Conservation (phyloP, 2,888 invertebrate genomes). For the Cheilosia variabilis region DNA sequence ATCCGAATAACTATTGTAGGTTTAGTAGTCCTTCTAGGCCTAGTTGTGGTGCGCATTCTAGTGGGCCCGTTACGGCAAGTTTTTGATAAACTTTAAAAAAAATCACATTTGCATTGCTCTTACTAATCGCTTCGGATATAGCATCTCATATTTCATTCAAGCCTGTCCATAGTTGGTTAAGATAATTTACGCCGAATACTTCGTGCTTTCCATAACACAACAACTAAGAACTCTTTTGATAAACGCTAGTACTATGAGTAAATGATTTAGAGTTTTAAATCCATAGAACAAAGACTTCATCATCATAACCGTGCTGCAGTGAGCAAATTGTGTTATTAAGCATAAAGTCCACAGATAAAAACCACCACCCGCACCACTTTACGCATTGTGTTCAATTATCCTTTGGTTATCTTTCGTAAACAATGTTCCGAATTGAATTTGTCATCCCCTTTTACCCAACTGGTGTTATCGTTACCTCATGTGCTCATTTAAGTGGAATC, state of each 20-base stretch:
- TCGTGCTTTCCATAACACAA: too few species aligned
- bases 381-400: conserved; percentile 4
- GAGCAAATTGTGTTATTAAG: conserved; percentile 34
- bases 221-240: too few species aligned
- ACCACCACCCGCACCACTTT: background rate
- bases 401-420: background rate
- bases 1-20: background rate
- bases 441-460: conserved; percentile 7
- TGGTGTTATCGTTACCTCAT: conserved; percentile 11
- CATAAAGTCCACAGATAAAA: conserved; percentile 41
- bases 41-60: too few species aligned
- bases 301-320: background rate
- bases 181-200: too few species aligned
- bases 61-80: too few species aligned
- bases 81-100: too few species aligned
- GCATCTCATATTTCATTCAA: too few species aligned
- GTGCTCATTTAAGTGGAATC: conserved; percentile 48
- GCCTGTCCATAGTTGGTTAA: too few species aligned
- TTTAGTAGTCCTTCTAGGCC: too few species aligned
- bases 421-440: conserved; percentile 28
- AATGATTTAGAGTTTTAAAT: background rate
- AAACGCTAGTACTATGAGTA: too few species aligned
- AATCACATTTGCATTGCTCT: too few species aligned
- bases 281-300: conserved; percentile 57
- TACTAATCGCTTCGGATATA: too few species aligned